Evolutionary conservation across 2,797 vertebrate species (phyloP), one percentile per base, ranked within the genome.

Genomic region (Protosalanx chinensis): DNA sequence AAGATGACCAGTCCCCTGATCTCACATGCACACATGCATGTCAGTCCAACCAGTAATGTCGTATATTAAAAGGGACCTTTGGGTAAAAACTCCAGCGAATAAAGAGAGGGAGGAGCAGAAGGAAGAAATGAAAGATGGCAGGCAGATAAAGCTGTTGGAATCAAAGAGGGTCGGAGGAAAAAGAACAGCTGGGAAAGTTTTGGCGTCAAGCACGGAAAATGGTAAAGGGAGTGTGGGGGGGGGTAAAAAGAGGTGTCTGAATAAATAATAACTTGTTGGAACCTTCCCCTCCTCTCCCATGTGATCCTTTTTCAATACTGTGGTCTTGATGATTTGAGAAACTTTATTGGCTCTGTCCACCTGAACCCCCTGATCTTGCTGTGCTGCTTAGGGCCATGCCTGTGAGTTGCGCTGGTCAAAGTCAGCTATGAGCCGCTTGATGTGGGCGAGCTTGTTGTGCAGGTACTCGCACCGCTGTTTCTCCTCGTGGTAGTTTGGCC

Each of bases 391-490:
- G 84, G 90, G 91, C 92, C 90, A 93, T 30, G 88, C 82, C 83
- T 90, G 90, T 70, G 89, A 90, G 84, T 91, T 91, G 80, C 83
- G 91, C 88, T 95, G 90, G 91, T 98, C 95, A 79, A 94, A 98
- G 84, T 97, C 95, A 73, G 89, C 90, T 85, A 98, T 94, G 13
- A 96, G 93, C 78, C 91, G 91, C 87, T 96, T 97, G 88, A 96
- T 96, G 84, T 95, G 95, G 82, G 94, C 93, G 89, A 97, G 86
- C 90, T 97, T 96, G 85, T 94, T 94, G 90, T 97, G 95, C 88
- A 97, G 93, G 84, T 96, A 96, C 80, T 95, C 91, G 67, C 94
- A 97, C 87, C 94, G 94, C 59, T 90, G 91, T 73, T 97, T 98
- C 89, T 95, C 92, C 79, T 93, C 90, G 10, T 92, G 90, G 85